A percentile compares a stretch with the other conserved stretches of the same genome.
These are phyloP conservation scores for Romanomermis culicivorax DNA, from an alignment of 2,888 invertebrate genomes.

Conservation along the genomic window DNA sequence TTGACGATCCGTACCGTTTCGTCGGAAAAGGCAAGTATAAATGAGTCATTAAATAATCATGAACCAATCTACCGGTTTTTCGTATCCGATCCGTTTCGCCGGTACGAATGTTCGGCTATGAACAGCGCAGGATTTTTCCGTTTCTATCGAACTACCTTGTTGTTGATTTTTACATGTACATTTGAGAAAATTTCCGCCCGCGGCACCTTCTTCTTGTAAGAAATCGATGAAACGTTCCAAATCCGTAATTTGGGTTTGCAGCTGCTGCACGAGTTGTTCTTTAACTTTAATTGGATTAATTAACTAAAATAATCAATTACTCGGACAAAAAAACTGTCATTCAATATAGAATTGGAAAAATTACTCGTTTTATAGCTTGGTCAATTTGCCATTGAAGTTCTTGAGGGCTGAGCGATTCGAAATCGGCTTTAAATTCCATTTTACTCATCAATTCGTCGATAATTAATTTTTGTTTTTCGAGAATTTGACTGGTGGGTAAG, in stretches of 20 bases:
- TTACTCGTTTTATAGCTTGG: constrained; percentile 56
- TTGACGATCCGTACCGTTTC: too few relatives aligned
- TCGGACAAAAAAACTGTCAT: background rate
- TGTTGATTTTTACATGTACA: background rate
- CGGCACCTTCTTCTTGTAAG: constrained; percentile 46
- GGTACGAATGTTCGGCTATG: background rate
- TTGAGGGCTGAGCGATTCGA: constrained; percentile 49
- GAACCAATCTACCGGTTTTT: background rate
- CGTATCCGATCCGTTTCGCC: background rate
- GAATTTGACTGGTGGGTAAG: constrained; percentile 40
- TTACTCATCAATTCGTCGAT: constrained; percentile 55
- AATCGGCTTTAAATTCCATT: constrained; percentile 60
- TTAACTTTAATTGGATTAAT: constrained; percentile 83
- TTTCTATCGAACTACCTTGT: background rate
- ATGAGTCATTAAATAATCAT: too few relatives aligned
- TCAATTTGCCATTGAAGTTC: constrained; percentile 71
- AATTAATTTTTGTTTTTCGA: constrained; percentile 68
- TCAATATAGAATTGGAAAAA: constrained; percentile 8
- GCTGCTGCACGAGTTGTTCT: constrained; percentile 75
- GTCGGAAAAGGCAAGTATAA: too few relatives aligned
- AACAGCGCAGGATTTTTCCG: background rate
- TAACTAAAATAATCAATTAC: constrained; percentile 37
- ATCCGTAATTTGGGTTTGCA: constrained; percentile 89
- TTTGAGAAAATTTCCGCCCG: background rate
- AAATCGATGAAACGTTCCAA: constrained; percentile 87